Percentiles rank a stretch among this genome's conserved stretches.
These are phyloP conservation scores for Myrmecobius fasciatus DNA, from an alignment of 2,113 vertebrate species.

Conservation along the genomic window DNA sequence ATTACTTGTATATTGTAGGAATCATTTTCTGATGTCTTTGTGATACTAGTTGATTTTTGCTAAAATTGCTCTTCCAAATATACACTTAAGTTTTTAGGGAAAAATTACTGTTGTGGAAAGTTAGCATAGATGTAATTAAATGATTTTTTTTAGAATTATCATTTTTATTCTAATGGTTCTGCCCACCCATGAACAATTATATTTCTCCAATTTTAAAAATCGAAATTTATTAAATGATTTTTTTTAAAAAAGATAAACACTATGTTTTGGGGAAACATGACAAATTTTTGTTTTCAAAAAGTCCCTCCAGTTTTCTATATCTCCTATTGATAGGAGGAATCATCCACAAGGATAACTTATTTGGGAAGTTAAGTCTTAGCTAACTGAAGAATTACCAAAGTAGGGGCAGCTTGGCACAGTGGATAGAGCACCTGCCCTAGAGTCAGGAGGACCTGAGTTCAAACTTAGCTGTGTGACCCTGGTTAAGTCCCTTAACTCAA, in stretches of 20 bases:
- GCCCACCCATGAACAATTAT: too few species aligned
- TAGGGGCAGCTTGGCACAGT: too few species aligned
- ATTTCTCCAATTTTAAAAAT: too few species aligned
- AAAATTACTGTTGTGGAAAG: background rate
- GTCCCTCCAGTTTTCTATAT: background rate
- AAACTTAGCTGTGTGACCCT: too few species aligned
- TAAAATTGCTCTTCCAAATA: background rate
- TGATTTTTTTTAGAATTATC: background rate
- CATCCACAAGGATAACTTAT: background rate
- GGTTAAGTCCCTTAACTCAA: too few species aligned
- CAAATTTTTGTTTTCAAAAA: background rate
- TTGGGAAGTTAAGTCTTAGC: conserved; percentile 1
- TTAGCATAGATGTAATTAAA: background rate
- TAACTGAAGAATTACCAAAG: background rate
- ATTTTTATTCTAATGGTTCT: too few species aligned
- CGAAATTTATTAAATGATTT: background rate
- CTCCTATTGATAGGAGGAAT: background rate
- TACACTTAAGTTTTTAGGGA: background rate
- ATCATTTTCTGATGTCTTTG: background rate
- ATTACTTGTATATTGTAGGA: background rate
- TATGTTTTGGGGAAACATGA: background rate
- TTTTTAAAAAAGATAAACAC: background rate
- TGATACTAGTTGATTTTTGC: background rate
- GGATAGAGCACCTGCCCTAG: too few species aligned
- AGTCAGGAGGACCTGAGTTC: too few species aligned